Percentiles rank a stretch among this genome's conserved stretches.
Evolutionary conservation across 2,888 invertebrate genomes (phyloP).

Genomic region (Gymnosoma rotundatum): DNA sequence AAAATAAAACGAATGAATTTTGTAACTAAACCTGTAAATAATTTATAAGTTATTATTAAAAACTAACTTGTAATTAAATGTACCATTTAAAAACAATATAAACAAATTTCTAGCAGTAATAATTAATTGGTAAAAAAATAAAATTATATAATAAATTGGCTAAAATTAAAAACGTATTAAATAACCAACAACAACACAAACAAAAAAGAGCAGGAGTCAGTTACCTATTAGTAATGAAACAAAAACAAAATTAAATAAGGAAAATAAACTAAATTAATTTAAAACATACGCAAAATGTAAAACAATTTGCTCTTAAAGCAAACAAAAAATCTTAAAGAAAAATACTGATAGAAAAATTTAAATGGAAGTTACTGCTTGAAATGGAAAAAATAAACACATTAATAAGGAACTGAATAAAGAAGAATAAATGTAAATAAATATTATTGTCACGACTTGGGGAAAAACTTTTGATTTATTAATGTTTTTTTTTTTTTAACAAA

Average conservation of each 20-base stretch:
- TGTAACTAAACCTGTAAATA: constrained; percentile 44
- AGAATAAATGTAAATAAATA: constrained; percentile 62
- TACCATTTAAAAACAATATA: constrained; percentile 57
- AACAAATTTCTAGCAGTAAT: constrained; percentile 70
- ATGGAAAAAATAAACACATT: constrained; percentile 55
- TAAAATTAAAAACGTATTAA: constrained; percentile 71
- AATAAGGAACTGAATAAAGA: constrained; percentile 62
- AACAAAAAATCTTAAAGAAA: constrained; percentile 72
- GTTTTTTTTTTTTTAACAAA: too few species aligned
- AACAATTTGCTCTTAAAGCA: constrained; percentile 76
- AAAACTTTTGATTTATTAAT: too few species aligned
- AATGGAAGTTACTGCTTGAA: constrained; percentile 68
- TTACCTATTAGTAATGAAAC: constrained; percentile 79
- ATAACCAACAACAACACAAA: constrained; percentile 63
- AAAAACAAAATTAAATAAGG: constrained; percentile 68
- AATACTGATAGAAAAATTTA: constrained; percentile 70
- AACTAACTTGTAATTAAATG: constrained; percentile 43
- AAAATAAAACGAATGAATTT: constrained; percentile 16
- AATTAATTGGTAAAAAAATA: constrained; percentile 63
- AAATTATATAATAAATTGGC: constrained; percentile 77
- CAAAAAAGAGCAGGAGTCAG: constrained; percentile 82
- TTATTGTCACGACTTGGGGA: not conserved
- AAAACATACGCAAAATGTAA: constrained; percentile 54
- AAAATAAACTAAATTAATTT: constrained; percentile 72
- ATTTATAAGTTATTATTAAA: not conserved